A percentile compares a stretch with the other conserved stretches of the same genome.
These are phyloP conservation scores for Iphiclides podalirius DNA, from an alignment of 2,888 invertebrate species.

Conservation along the genomic window DNA sequence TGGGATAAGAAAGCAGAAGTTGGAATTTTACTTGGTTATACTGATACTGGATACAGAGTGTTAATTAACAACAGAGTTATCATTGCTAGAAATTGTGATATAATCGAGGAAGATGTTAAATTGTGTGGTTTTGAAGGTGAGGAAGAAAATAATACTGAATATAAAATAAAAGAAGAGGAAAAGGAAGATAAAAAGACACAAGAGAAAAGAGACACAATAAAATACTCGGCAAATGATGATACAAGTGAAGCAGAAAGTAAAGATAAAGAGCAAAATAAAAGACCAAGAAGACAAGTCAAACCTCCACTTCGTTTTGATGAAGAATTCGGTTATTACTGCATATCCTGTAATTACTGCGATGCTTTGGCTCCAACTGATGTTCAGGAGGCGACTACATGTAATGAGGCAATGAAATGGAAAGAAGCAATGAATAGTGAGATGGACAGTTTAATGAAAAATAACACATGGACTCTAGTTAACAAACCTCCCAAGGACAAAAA, in stretches of 20 bases:
- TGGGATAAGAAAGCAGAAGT: constrained; percentile 32
- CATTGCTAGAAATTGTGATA: too few species aligned
- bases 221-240: too few species aligned
- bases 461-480: background rate
- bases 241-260: too few species aligned
- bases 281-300: background rate
- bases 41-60: too few species aligned
- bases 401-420: background rate
- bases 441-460: background rate
- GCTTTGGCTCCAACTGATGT: background rate
- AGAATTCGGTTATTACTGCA: background rate
- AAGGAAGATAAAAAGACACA: too few species aligned
- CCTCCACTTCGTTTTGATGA: constrained; percentile 1
- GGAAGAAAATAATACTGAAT: too few species aligned
- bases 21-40: constrained; percentile 33
- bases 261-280: too few species aligned
- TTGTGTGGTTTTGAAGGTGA: too few species aligned
- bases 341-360: background rate
- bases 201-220: too few species aligned
- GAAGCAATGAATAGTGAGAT: too few species aligned
- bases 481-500: constrained; percentile 4
- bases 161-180: too few species aligned
- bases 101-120: too few species aligned
- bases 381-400: background rate
- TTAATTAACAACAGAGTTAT: constrained; percentile 27